These are phyloP conservation scores for Vollenhovia emeryi DNA, from an alignment of 1,140 invertebrate species.

Conservation along the genomic window DNA sequence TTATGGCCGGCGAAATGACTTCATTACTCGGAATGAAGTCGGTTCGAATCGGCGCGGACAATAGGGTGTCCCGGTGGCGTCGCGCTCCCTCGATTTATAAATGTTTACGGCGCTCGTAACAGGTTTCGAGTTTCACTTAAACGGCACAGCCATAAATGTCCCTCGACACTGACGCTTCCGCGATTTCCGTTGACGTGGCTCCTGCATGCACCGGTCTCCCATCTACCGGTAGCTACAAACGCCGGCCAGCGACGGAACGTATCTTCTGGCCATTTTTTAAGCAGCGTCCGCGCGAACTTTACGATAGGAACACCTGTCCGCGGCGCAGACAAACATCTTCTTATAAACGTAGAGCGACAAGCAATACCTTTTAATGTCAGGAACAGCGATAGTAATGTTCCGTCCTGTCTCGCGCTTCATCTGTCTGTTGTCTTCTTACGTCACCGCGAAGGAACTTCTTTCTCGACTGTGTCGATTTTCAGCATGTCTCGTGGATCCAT, in stretches of 20 bases:
- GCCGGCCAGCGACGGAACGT: background rate
- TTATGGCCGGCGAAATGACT: constrained; percentile 1
- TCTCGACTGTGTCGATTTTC: constrained; percentile 4
- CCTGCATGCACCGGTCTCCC: background rate
- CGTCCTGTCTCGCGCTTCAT: background rate
- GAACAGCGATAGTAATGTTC: background rate
- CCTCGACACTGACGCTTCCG: constrained; percentile 21
- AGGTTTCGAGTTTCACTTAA: constrained; percentile 42
- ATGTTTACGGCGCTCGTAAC: constrained; percentile 46
- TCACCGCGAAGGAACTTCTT: background rate
- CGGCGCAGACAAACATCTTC: constrained; percentile 21
- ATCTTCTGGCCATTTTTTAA: constrained; percentile 32
- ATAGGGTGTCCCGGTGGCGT: background rate
- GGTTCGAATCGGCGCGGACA: constrained; percentile 1
- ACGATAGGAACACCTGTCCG: constrained; percentile 47
- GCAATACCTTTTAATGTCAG: constrained; percentile 48
- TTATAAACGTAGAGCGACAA: constrained; percentile 49
- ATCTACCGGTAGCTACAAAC: constrained; percentile 13
- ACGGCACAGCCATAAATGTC: constrained; percentile 42
- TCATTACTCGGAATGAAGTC: background rate
- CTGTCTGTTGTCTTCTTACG: background rate
- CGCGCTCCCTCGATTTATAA: constrained; percentile 17
- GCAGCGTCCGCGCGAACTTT: constrained; percentile 20
- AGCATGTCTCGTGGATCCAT: background rate
- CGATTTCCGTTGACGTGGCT: constrained; percentile 42